Conservation (phyloP, 2,888 invertebrate genomes). For the Tipula lateralis region DNA sequence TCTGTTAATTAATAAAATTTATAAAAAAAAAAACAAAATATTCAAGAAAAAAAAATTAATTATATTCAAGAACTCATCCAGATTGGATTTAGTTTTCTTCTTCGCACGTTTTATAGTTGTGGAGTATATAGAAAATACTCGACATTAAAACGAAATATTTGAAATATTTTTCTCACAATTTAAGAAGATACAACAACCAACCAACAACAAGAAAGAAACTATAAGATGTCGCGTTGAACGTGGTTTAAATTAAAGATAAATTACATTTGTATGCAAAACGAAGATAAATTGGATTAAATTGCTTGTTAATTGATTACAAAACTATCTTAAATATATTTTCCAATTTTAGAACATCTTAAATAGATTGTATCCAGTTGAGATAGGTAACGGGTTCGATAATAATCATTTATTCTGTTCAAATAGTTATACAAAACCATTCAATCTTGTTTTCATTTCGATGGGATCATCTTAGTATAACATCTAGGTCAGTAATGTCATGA, state of each 20-base stretch:
- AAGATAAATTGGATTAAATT: slow-evolving; percentile 11
- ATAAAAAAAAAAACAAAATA: neutral
- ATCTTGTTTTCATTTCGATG: too few species aligned
- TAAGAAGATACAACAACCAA: neutral
- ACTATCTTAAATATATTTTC: neutral
- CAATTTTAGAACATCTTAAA: too few species aligned
- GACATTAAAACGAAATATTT: neutral
- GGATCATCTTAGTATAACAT: too few species aligned
- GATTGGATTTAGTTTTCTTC: neutral
- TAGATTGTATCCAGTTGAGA: too few species aligned
- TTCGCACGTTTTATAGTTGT: neutral
- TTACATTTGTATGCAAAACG: neutral
- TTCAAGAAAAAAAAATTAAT: neutral
- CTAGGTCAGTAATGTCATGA: too few species aligned
- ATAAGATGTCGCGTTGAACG: neutral
- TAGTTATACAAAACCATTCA: too few species aligned
- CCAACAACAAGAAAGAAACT: neutral
- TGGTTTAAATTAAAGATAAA: slow-evolving; percentile 19
- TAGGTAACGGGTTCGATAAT: too few species aligned
- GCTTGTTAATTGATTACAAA: neutral
- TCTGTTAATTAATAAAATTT: neutral
- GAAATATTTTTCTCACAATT: neutral
- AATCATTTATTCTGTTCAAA: too few species aligned
- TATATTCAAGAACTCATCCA: neutral
- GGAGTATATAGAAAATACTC: neutral